These are phyloP conservation scores for Aethes cnicana DNA, from an alignment of 2,888 invertebrate species.

Conservation along the genomic window DNA sequence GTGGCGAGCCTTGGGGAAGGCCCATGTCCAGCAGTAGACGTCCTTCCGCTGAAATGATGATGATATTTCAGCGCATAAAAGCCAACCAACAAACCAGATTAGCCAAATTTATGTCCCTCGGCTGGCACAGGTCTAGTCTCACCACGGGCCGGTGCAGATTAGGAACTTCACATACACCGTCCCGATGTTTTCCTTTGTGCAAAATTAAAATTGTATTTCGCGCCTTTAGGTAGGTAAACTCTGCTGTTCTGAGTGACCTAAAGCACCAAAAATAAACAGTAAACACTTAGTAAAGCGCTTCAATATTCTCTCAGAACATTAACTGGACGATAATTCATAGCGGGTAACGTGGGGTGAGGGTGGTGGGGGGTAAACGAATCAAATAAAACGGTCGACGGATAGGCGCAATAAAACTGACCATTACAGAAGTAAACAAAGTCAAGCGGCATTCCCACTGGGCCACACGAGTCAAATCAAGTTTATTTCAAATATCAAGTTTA, in stretches of 20 bases:
- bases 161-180: too few relatives aligned
- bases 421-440: slow-evolving; percentile 79
- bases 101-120: too few relatives aligned
- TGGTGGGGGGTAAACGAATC: slow-evolving; percentile 41
- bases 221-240: too few relatives aligned
- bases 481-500: not conserved
- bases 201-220: too few relatives aligned
- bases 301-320: slow-evolving; percentile 43
- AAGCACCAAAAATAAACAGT: slow-evolving; percentile 10
- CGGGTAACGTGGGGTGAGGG: slow-evolving; percentile 8
- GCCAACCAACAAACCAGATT: too few relatives aligned
- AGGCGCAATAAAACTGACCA: slow-evolving; percentile 69
- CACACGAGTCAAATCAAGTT: not conserved
- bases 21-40: too few relatives aligned
- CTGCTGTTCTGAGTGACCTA: not conserved
- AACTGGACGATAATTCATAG: slow-evolving; percentile 47
- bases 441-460: slow-evolving; percentile 2
- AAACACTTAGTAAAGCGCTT: slow-evolving; percentile 17
- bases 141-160: too few relatives aligned
- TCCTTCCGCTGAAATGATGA: too few relatives aligned
- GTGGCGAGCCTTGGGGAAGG: too few relatives aligned
- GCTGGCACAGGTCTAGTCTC: too few relatives aligned
- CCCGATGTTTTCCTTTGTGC: too few relatives aligned
- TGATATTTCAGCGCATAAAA: too few relatives aligned
- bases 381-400: slow-evolving; percentile 65